Evolutionary conservation across 92 coral and sea anemone genomes (phyloP), one percentile per base, ranked within the genome.

Genomic region (Scolanthus callimorphus): DNA sequence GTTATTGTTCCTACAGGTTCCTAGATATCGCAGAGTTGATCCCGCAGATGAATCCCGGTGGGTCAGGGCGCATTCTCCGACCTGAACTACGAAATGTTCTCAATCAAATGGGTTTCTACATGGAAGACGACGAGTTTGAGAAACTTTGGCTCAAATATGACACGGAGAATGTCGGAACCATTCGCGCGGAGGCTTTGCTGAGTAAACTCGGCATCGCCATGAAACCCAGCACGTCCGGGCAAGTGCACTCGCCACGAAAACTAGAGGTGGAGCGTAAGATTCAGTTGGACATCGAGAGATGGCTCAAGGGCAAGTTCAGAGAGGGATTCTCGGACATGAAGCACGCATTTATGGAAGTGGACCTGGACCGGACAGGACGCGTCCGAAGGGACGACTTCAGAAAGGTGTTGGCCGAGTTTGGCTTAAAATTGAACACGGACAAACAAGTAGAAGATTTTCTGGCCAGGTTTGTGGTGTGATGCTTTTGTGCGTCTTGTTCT

Each of bases 71-170:
- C 4, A 82, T 94, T 37, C 89, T 94, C 10, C 82, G 79, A 25
- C 99, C 99, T 3, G 99, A 94, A 63, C 70, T 94, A 27, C 90
- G 90, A 21, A 89, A 94, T 59, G 97, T 86, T n/a, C 72, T 94
- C 39, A 89, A 84, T 70, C 91, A 94, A 55, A 82, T 89, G 81
- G 99, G 99, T 0, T 94, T 88, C 55, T 82, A 73, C 71, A 94
- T 94, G 99, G 99, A 94, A 23, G 97, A 94, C 25, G 82, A 79
- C 20, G 99, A 94, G 60, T 94, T 79, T 24, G 99, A 94, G 48
- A 94, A 94, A 74, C 90, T 94, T n/a, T 94, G 99, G 99, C 81
- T 59, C 34, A 94, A 94, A 67, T 94, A 94, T 60, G 99, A 94
- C 71, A 84, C 96, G 1, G 99, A 89, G 27, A 94, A 94, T 60